Conservation (phyloP, 2,888 invertebrate species). For the Chrysolina haemoptera region DNA sequence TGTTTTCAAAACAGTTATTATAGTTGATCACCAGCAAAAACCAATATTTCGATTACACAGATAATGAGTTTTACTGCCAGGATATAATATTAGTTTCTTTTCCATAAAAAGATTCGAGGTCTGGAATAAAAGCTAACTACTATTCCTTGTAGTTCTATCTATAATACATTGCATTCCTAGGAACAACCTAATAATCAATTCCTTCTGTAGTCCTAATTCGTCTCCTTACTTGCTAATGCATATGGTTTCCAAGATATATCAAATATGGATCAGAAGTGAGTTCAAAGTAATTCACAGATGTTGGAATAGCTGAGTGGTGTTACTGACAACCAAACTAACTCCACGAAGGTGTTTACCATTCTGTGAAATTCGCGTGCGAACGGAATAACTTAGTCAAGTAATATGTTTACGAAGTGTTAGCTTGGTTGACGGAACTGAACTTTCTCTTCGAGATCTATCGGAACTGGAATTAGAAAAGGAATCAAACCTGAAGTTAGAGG, state of each 20-base stretch:
- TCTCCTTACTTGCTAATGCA: not conserved
- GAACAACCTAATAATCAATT: not conserved
- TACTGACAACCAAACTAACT: not conserved
- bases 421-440: not conserved
- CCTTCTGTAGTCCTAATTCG: not conserved
- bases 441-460: too few species aligned
- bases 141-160: not conserved
- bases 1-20: too few species aligned
- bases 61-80: too few species aligned
- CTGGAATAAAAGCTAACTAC: not conserved
- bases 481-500: too few species aligned
- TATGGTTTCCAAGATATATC: not conserved
- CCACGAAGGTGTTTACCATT: not conserved
- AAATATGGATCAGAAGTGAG: not conserved
- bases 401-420: not conserved
- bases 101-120: too few species aligned
- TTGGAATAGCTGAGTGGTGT: not conserved
- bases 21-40: too few species aligned
- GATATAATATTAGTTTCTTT: too few species aligned
- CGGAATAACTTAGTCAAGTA: not conserved
- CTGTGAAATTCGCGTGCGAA: not conserved
- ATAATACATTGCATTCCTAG: not conserved
- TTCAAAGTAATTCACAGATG: not conserved
- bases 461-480: too few species aligned
- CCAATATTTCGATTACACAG: too few species aligned